Evolutionary conservation across 2,888 invertebrate species (phyloP), one percentile per base, ranked within the genome.

Genomic region (Sesia apiformis): DNA sequence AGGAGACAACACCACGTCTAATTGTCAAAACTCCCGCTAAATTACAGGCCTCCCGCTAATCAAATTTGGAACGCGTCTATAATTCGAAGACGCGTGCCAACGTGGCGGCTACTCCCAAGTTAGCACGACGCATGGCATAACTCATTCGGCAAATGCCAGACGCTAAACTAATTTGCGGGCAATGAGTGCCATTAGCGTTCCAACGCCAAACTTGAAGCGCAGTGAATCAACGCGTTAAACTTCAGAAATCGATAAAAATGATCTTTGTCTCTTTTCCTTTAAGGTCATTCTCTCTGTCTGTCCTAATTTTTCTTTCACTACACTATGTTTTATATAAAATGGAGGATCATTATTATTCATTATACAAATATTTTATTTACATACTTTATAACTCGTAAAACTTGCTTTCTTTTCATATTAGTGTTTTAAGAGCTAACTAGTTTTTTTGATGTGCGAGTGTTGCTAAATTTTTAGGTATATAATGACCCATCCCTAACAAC

Each of bases 101-200:
- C 64, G 70, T 74, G 69, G 70, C 69, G 63, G 63, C 60, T 43
- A 41, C 58, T 61, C 58, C 59, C 61, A 57, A 61, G 62, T 72
- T 76, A 72, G 63, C 69, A 66, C 67, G 63, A 61, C 55, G 56
- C 58, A 59, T 58, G 55, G 63, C 64, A 68, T 77, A 80, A 81
- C 73, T 68, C 63, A 67, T 72, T 72, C 66, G 63, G 76, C 73
- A 78, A 81, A 83, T 76, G 75, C 70, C 65, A 61, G 68, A 63
- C 64, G 76, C 81, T 83, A 81, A 82, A 77, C 76, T 81, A 78
- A 81, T 83, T 84, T 81, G 76, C 82, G 69, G 68, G 70, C 79
- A 81, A 84, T 81, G 79, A 81, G 78, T 72, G 76, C 66, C 72
- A 79, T 84, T 84, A 84, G 77, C 82, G 67, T 69, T 70, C 69